Conservation (phyloP, 2,888 invertebrate genomes). For the Pteria penguin region DNA sequence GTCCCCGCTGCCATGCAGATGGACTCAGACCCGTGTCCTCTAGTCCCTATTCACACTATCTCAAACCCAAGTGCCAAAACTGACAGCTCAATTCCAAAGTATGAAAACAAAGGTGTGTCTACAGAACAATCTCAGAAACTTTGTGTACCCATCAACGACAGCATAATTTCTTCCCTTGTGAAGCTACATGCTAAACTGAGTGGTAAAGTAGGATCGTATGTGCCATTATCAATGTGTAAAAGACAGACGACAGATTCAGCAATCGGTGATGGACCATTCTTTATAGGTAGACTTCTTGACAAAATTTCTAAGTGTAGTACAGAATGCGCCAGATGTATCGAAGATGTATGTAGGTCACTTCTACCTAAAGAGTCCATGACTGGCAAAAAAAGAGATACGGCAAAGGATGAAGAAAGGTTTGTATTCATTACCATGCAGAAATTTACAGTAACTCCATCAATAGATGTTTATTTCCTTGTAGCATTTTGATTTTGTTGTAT, state of each 20-base stretch:
- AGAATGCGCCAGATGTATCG: conserved; percentile 81
- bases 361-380: conserved; percentile 84
- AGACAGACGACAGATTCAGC: conserved; percentile 65
- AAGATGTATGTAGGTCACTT: conserved; percentile 86
- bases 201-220: conserved; percentile 89
- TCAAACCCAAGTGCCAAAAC: conserved; percentile 40
- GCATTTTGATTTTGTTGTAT: neutral
- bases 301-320: conserved; percentile 79
- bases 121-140: conserved; percentile 59
- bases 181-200: conserved; percentile 94
- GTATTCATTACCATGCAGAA: too few species aligned
- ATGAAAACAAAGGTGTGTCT: conserved; percentile 64
- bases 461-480: neutral
- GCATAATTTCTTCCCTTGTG: conserved; percentile 92
- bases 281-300: conserved; percentile 89
- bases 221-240: conserved; percentile 52
- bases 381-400: conserved; percentile 50
- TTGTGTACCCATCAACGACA: conserved; percentile 81
- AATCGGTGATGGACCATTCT: conserved; percentile 93
- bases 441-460: neutral
- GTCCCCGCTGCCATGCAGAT: conserved; percentile 48
- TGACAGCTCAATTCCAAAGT: conserved; percentile 51
- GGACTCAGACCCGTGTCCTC: conserved; percentile 45
- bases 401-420: conserved; percentile 66
- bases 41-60: conserved; percentile 46